These are phyloP conservation scores for Parascotia fuliginaria DNA, from an alignment of 2,888 invertebrate genomes.

Conservation along the genomic window DNA sequence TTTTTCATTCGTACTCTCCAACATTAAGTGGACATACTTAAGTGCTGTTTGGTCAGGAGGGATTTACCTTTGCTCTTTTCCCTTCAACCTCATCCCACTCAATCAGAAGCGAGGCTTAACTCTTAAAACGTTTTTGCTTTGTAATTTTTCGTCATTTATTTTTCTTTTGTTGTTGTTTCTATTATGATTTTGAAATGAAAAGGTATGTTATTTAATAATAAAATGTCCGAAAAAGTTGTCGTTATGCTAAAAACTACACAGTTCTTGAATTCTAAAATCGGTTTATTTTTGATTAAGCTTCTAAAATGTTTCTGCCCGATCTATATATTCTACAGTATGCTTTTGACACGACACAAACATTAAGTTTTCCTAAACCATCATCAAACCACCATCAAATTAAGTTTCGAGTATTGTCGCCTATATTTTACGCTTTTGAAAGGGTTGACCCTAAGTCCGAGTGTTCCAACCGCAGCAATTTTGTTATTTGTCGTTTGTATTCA, in stretches of 20 bases:
- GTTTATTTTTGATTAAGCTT: conserved; percentile 2
- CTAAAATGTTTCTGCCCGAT: not conserved
- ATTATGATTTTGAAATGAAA: conserved; percentile 14
- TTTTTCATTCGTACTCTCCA: conserved; percentile 68
- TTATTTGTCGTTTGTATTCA: conserved; percentile 72
- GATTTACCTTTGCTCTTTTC: conserved; percentile 84
- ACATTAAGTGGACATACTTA: conserved; percentile 80
- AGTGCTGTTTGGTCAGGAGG: conserved; percentile 82
- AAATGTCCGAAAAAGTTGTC: conserved; percentile 9
- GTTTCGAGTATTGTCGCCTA: conserved; percentile 30
- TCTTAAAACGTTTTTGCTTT: conserved; percentile 62
- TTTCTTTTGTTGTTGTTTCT: conserved; percentile 34
- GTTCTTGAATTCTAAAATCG: not conserved
- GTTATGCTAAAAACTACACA: not conserved
- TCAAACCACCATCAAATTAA: too few species aligned
- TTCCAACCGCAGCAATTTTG: conserved; percentile 51
- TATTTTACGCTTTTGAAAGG: conserved; percentile 51
- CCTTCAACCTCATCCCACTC: conserved; percentile 71
- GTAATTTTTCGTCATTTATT: conserved; percentile 55
- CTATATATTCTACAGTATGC: too few species aligned
- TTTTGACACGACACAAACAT: not conserved
- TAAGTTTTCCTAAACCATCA: conserved; percentile 18
- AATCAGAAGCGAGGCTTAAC: conserved; percentile 69
- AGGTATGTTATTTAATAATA: conserved; percentile 6
- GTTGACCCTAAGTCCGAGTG: conserved; percentile 39